Evolutionary conservation across 2,888 invertebrate genomes (phyloP).

Genomic region (Drosophila koepferae): DNA sequence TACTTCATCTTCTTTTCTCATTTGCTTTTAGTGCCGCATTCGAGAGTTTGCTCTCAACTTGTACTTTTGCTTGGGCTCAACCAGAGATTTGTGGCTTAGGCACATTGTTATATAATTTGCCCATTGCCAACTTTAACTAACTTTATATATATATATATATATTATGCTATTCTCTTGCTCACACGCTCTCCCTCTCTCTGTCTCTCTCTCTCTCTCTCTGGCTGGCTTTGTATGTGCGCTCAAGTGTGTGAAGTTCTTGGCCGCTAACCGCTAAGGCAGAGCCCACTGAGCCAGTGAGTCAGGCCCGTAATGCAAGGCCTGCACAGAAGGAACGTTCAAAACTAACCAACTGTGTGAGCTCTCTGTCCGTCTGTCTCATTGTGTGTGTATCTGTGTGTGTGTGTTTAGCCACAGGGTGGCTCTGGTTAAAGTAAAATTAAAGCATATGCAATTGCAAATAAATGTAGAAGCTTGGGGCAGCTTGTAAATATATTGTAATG

Average conservation of each 20-base stretch:
- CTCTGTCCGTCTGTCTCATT: background rate
- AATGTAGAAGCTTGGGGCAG: background rate
- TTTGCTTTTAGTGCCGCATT: constrained; percentile 36
- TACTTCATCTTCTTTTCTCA: constrained; percentile 32
- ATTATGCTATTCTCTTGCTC: constrained; percentile 22
- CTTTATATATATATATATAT: constrained; percentile 14
- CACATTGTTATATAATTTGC: constrained; percentile 77
- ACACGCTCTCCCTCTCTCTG: constrained; percentile 35
- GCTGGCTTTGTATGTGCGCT: constrained; percentile 52
- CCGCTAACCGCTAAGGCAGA: constrained; percentile 53
- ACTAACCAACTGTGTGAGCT: constrained; percentile 19
- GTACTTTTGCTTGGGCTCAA: constrained; percentile 65
- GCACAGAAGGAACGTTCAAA: constrained; percentile 23
- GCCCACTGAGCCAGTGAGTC: constrained; percentile 44
- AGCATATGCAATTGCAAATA: constrained; percentile 7
- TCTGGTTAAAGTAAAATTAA: constrained; percentile 20
- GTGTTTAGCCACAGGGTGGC: constrained; percentile 40
- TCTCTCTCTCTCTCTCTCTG: constrained; percentile 27
- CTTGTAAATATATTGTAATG: background rate
- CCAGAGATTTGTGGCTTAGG: constrained; percentile 51
- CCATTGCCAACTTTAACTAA: constrained; percentile 57
- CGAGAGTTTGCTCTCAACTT: constrained; percentile 52
- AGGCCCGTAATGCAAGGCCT: constrained; percentile 40
- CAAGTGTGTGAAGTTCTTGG: constrained; percentile 77
- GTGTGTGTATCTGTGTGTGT: background rate